Evolutionary conservation across 2,113 vertebrate species (phyloP).

Genomic region (Struthidea cinerea): DNA sequence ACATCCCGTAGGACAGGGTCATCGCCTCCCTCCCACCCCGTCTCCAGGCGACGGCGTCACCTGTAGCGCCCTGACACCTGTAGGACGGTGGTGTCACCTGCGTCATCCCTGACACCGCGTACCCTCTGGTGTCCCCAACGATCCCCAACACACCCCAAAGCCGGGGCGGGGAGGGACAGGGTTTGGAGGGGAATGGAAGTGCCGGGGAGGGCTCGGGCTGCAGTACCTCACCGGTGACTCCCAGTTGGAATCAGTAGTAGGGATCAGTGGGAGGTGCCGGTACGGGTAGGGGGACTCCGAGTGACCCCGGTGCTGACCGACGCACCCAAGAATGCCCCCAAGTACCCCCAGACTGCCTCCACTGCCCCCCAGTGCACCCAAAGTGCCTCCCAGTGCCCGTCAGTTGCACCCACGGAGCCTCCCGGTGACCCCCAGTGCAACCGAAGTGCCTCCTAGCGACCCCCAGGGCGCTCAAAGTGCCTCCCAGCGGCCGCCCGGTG

Average conservation of each 20-base stretch:
- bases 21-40: rapidly evolving
- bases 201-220: too few species aligned
- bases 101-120: background rate
- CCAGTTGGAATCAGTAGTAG: background rate
- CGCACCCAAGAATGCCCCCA: background rate
- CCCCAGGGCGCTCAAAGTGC: background rate
- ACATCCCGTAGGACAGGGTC: background rate
- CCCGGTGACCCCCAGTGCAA: background rate
- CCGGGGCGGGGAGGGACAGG: too few species aligned
- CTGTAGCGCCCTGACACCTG: background rate
- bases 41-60: background rate
- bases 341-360: too few species aligned
- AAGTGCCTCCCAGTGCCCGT: background rate
- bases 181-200: background rate
- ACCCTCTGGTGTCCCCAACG: background rate
- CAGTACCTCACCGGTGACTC: background rate
- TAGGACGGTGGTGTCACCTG: too few species aligned
- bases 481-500: background rate
- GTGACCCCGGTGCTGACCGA: too few species aligned
- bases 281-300: background rate
- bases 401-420: too few species aligned
- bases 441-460: background rate
- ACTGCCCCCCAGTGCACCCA: background rate
- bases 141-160: background rate
- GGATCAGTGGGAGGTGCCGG: background rate